Evolutionary conservation across 2,113 vertebrate genomes (phyloP).

Genomic region (Perccottus glenii): DNA sequence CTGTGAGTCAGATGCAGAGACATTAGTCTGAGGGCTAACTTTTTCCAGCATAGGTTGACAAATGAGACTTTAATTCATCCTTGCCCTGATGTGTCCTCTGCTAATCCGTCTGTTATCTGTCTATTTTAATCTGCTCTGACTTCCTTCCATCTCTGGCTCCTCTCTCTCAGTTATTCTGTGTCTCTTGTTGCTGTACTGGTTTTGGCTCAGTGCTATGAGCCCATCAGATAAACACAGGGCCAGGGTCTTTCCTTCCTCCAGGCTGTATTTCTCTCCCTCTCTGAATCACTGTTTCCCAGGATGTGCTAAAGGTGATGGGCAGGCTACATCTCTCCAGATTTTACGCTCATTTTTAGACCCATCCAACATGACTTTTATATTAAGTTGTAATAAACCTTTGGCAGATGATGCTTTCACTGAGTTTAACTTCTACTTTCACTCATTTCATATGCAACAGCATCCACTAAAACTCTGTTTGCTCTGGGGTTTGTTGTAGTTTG

Average conservation of each 20-base stretch:
- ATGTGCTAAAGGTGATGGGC: slow-evolving; percentile 10
- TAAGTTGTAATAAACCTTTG: slow-evolving; percentile 1
- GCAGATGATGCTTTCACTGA: background rate
- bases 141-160: background rate
- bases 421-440: background rate
- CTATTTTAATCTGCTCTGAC: slow-evolving; percentile 3
- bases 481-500: too few relatives aligned
- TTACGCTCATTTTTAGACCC: background rate
- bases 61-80: slow-evolving; percentile 24
- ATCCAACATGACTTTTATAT: slow-evolving; percentile 19
- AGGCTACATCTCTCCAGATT: slow-evolving; percentile 1
- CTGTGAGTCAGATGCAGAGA: background rate
- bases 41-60: slow-evolving; percentile 4
- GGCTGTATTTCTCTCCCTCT: background rate
- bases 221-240: slow-evolving; percentile 33
- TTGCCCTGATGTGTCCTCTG: slow-evolving; percentile 11
- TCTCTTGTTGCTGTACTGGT: slow-evolving; percentile 5
- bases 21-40: background rate
- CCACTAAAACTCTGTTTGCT: too few relatives aligned
- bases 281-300: background rate
- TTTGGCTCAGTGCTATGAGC: slow-evolving; percentile 21
- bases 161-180: background rate
- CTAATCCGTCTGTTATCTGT: slow-evolving; percentile 12
- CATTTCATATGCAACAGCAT: background rate
- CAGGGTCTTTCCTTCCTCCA: slow-evolving; percentile 14